These are phyloP conservation scores for Thereva nobilitata DNA, from an alignment of 2,888 invertebrate genomes.

Conservation along the genomic window DNA sequence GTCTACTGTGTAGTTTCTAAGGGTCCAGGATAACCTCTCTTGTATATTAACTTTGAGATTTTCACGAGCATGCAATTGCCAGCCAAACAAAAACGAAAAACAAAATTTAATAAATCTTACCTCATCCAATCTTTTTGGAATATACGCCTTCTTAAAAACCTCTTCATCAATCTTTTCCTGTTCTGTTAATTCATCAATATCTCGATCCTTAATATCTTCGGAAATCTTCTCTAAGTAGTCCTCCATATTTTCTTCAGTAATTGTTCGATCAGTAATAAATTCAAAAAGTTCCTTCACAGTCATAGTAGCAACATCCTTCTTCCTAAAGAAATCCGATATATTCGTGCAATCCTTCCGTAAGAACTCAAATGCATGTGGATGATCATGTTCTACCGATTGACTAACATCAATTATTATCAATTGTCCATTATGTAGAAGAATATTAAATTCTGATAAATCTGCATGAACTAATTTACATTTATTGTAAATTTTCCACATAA, in stretches of 20 bases:
- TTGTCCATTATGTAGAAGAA: conserved; percentile 81
- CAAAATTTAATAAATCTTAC: conserved; percentile 61
- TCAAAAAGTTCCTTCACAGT: conserved; percentile 91
- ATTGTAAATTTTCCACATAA: conserved; percentile 94
- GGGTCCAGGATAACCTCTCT: too few relatives aligned
- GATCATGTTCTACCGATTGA: conserved; percentile 97
- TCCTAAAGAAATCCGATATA: conserved; percentile 87
- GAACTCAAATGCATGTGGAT: conserved; percentile 93
- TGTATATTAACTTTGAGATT: neutral
- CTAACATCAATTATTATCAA: conserved; percentile 96
- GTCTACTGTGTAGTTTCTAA: too few relatives aligned
- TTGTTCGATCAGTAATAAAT: conserved; percentile 90
- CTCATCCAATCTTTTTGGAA: conserved; percentile 90
- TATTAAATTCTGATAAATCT: conserved; percentile 95
- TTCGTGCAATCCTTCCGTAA: conserved; percentile 94
- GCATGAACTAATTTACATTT: conserved; percentile 95
- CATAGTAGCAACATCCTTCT: conserved; percentile 87
- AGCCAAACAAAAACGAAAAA: neutral
- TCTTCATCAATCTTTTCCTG: conserved; percentile 84
- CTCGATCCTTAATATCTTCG: conserved; percentile 67
- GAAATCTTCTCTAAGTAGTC: conserved; percentile 75
- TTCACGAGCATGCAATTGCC: neutral
- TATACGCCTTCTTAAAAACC: conserved; percentile 91
- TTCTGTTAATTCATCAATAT: conserved; percentile 69
- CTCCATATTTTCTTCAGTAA: conserved; percentile 81